A percentile compares a stretch with the other conserved stretches of the same genome.
Evolutionary conservation across 2,797 vertebrate species (phyloP).

Genomic region (Darevskia nairensis): DNA sequence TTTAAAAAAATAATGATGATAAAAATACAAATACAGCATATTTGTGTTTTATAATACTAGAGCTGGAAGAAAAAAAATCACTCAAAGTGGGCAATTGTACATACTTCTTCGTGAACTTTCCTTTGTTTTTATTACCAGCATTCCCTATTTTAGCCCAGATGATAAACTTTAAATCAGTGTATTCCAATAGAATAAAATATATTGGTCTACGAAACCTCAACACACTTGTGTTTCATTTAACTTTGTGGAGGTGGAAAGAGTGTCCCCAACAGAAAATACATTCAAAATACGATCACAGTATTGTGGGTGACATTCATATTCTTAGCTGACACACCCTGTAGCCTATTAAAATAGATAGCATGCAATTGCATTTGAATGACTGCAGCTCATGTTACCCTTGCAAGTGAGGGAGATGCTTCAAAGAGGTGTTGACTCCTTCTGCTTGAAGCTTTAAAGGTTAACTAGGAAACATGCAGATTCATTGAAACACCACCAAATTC

Average conservation of each 20-base stretch:
- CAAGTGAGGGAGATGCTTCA: not conserved
- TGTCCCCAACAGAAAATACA: not conserved
- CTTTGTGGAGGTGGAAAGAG: not conserved
- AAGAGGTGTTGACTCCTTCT: not conserved
- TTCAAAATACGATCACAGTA: not conserved
- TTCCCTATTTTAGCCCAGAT: constrained; percentile 12
- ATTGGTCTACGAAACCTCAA: not conserved
- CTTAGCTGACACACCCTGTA: constrained; percentile 22
- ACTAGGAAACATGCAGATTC: not conserved
- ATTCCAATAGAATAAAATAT: constrained; percentile 33
- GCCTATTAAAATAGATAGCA: not conserved
- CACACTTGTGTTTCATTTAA: not conserved
- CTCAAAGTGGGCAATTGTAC: constrained; percentile 23
- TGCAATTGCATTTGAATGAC: constrained; percentile 5
- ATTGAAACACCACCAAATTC: too few relatives aligned
- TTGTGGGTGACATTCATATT: not conserved
- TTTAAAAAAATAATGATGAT: not conserved
- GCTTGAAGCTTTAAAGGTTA: not conserved
- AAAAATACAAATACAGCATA: not conserved
- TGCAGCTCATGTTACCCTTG: not conserved
- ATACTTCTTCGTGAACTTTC: constrained; percentile 34
- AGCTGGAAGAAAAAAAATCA: not conserved
- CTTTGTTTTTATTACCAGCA: constrained; percentile 16
- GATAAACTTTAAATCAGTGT: not conserved
- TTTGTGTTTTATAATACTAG: not conserved